Evolutionary conservation across 2,113 vertebrate genomes (phyloP), one percentile per base, ranked within the genome.

Genomic region (Pao palembangensis): DNA sequence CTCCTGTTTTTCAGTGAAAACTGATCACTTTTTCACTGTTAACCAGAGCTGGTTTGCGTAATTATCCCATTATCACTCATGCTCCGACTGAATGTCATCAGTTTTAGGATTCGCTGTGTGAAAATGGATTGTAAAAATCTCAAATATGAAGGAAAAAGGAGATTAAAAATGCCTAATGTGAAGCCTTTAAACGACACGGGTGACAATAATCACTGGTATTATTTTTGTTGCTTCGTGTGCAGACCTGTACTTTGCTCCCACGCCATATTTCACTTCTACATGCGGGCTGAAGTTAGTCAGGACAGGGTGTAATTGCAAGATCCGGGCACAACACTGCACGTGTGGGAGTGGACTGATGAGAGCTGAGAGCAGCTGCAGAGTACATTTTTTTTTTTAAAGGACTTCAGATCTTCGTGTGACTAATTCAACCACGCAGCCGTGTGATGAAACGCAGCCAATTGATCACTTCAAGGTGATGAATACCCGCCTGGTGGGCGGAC

Each of bases 361-460:
- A 55, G 46, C 48, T n/a, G 66, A 71, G 49, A 44, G 51, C 63
- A 54, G 55, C 51, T 16, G 42, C 12, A 10, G 19, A 47, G 53
- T 2, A n/a, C 13, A 3, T 46, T 46, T 38, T 1, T 10, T 38
- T 68, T 58, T 69, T 47, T 42, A 54, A 69, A 50, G 47, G 57
- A 28, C 46, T n/a, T 49, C 23, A 70, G 67, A 75, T 73, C 49
- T 41, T 47, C 23, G 56, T 58, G 69, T 63, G 56, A 81, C 70
- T 57, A 72, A 78, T 75, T 61, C 54, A 70, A 52, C 58, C 61
- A 53, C 73, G 70, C 58, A 67, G 11, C 54, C 50, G 58, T 16
- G 16, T 50, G 73, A 83, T 73, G 64, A 74, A 71, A 76, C 60
- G 31, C 63, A 75, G 58, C 77, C 52, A 76, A 58, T 73, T 78